phyloP scores from a whole-genome alignment of 2,113 vertebrate genomes.

The Raja brachyura region DNA sequence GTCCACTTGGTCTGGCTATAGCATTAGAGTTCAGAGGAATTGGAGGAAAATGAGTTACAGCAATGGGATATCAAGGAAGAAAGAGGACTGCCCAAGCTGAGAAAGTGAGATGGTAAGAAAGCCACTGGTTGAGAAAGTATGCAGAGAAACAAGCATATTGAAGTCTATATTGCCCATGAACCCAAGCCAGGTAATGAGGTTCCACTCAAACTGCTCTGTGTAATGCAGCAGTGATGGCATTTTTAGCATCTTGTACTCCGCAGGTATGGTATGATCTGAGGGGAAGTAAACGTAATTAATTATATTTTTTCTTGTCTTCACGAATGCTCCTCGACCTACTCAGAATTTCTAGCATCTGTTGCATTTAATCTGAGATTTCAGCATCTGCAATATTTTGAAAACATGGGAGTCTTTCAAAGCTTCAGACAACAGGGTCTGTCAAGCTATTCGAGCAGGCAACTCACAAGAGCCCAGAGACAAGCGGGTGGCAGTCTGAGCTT shows the following conservation, averaged over 20 bases:
- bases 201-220: neutral
- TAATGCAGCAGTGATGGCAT: neutral
- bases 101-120: neutral
- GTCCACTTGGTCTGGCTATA: neutral
- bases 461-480: neutral
- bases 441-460: neutral
- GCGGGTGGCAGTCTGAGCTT: neutral
- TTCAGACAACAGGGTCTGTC: neutral
- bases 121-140: neutral
- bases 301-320: too few species aligned
- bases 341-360: too few species aligned
- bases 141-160: neutral
- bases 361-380: too few species aligned
- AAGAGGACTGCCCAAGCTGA: neutral
- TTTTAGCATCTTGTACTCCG: too few species aligned
- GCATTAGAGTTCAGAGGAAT: neutral
- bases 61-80: neutral
- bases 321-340: too few species aligned
- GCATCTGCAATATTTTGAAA: too few species aligned
- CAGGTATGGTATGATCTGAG: too few species aligned
- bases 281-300: too few species aligned
- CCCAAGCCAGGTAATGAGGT: neutral
- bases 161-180: neutral
- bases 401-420: neutral
- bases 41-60: neutral